A percentile compares a stretch with the other conserved stretches of the same genome.
Evolutionary conservation across 2,113 vertebrate genomes (phyloP).

Genomic region (Nannobrachium achirus): DNA sequence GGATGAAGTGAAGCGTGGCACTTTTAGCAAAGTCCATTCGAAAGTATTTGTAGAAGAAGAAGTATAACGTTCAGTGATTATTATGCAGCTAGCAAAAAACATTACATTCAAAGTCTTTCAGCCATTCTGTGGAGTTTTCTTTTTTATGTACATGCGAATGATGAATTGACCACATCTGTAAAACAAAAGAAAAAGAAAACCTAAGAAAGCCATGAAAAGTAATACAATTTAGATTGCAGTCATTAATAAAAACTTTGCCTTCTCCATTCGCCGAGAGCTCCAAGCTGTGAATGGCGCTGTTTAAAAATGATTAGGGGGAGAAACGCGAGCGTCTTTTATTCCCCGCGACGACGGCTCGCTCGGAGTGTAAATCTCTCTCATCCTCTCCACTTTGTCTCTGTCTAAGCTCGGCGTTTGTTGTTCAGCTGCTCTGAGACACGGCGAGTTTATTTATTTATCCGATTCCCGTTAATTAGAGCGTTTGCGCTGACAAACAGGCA

Average conservation of each 20-base stretch:
- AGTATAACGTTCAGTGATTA: not conserved
- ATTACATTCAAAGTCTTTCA: too few relatives aligned
- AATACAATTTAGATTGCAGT: not conserved
- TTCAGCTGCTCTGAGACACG: slow-evolving; percentile 60
- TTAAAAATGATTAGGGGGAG: not conserved
- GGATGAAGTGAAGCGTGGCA: not conserved
- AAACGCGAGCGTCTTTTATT: slow-evolving; percentile 58
- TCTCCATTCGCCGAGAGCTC: not conserved
- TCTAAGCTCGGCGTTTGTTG: slow-evolving; percentile 43
- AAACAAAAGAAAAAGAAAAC: not conserved
- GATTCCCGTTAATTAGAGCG: slow-evolving; percentile 73
- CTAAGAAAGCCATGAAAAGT: slow-evolving; percentile 7
- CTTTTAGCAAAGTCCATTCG: not conserved
- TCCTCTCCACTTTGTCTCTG: slow-evolving; percentile 35
- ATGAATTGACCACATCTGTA: not conserved
- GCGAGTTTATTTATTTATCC: slow-evolving; percentile 72
- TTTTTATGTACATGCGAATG: not conserved
- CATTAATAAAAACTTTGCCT: not conserved
- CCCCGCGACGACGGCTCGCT: slow-evolving; percentile 49
- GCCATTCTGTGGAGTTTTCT: not conserved
- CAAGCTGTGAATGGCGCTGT: not conserved
- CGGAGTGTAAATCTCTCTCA: slow-evolving; percentile 55
- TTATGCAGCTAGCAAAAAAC: not conserved
- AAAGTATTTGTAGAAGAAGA: not conserved
- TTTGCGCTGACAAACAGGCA: slow-evolving; percentile 70